Evolutionary conservation across 2,888 invertebrate genomes (phyloP), one percentile per base, ranked within the genome.

Genomic region (Chaitophorus viminalis): DNA sequence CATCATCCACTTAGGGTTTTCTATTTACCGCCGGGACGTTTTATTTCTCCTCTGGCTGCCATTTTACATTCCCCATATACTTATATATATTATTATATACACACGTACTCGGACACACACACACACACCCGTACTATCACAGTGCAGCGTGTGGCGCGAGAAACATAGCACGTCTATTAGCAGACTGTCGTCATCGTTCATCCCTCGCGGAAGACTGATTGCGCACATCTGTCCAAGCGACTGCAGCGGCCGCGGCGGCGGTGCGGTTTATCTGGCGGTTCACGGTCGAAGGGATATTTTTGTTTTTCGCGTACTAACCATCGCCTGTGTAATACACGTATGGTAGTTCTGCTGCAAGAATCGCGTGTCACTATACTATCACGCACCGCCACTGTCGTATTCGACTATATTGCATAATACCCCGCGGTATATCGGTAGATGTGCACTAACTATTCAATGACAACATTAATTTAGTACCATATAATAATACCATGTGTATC

Each of bases 171-270:
- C 33, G 60, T 85, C 76, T 77, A 85, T 85, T 65, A 68, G 76
- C 84, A 3, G 77, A 68, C 84, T 76, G 76, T 84, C 76, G 76
- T 85, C 84, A 85, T 85, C 84, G 84, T 85, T 85, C 84, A 85
- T 85, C 77, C 25, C 14, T 46, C 76, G 9, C 77, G 68, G 84
- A 85, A 84, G 75, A 84, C 84, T 31, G 84, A 85, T 84, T 77
- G 84, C 77, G 33, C 65, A 33, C 76, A 46, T 76, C 39, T 31
- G 76, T 84, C 72, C 60, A n/a, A 21, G 25, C 29, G 21, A 18
- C 39, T n/a, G 9, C 82, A 21, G 9, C 33, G 8, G 8, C 36
- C 9, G 21, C 3, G 25, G 21, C 74, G 36, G 18, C 25, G 74
- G 36, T 18, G 31, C 46, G 84, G 84, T 60, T 77, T 85, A 85